Base-by-base conservation (phyloP, 2,797 vertebrate species). In the Morelia viridis region DNA sequence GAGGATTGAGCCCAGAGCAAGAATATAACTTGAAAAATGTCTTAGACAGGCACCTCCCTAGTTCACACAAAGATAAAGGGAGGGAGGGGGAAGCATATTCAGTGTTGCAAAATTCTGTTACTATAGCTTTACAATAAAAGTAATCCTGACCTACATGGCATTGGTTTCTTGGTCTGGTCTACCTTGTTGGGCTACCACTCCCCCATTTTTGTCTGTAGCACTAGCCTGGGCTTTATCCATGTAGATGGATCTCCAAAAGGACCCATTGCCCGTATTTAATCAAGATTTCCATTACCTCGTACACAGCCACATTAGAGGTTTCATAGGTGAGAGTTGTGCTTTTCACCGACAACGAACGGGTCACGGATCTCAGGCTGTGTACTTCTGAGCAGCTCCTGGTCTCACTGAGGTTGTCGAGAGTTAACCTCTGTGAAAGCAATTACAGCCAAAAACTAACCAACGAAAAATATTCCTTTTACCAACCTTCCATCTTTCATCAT, bases 301-400 rank as follows among this genome's bases (percentile, higher is more conserved):
- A 98, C 90, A 99, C 97, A 0, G 98, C 98, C 85, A 98, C 98
- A 0, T 98, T 99, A 91, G 98, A 98, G 41, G 97, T 98, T 95
- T 99, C 98, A 0, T 98, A 97, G 24, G 98, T 98, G 64, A 96
- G 97, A 12, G 95, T 96, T 26, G 97, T 89, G 91, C 98, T 99
- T 95, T 98, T 98, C 9, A 97, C 96, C 35, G 99, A 99, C 93
- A 97, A 96, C 0, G 98, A 98, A 7, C 86, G 94, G 0, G 97
- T 97, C 12, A 89, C 64, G 0, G 98, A 98, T 95, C 97, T 97
- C 92, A 96, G 83, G 53, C 96, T 97, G 90, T 92, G 93, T 0
- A 11, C 83, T 0, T 96, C 96, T 0, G 6, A 88, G 60, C 87
- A 4, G 0, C 91, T 95, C 97, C 98, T 96, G 96, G 98, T 98